Evolutionary conservation across 2,888 invertebrate species (phyloP).

Genomic region (Melieria omissa): DNA sequence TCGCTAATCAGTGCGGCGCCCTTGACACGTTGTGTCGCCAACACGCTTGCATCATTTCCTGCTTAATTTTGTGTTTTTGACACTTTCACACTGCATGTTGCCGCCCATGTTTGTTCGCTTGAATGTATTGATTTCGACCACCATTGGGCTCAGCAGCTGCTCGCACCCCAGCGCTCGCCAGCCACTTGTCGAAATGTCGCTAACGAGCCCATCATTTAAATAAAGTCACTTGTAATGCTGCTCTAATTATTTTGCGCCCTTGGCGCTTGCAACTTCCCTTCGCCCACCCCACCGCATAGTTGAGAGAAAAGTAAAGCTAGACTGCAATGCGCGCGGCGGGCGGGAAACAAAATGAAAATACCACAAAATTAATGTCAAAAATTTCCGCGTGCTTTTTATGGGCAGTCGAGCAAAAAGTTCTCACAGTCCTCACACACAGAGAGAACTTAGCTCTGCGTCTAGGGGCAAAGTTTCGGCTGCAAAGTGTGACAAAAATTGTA

Average conservation of each 20-base stretch:
- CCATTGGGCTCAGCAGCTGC: no score
- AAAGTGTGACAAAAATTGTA: conserved; percentile 13
- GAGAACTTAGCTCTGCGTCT: background rate
- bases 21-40: no score
- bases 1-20: no score
- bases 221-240: conserved; percentile 28
- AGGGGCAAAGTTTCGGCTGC: background rate
- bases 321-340: background rate
- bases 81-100: no score
- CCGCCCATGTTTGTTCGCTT: no score
- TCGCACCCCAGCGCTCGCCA: no score
- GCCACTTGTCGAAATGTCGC: background rate
- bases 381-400: background rate
- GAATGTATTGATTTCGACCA: no score
- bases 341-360: conserved; percentile 7
- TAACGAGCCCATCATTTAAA: conserved; percentile 15
- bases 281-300: background rate
- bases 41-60: no score
- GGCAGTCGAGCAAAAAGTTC: background rate
- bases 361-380: conserved; percentile 33
- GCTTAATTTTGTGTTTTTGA: no score
- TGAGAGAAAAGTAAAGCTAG: background rate
- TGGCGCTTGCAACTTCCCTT: background rate
- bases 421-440: background rate
- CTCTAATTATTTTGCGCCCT: conserved; percentile 22